A percentile compares a stretch with the other conserved stretches of the same genome.
Conservation (phyloP, 2,888 invertebrate species). For the Meliscaeva auricollis region DNA sequence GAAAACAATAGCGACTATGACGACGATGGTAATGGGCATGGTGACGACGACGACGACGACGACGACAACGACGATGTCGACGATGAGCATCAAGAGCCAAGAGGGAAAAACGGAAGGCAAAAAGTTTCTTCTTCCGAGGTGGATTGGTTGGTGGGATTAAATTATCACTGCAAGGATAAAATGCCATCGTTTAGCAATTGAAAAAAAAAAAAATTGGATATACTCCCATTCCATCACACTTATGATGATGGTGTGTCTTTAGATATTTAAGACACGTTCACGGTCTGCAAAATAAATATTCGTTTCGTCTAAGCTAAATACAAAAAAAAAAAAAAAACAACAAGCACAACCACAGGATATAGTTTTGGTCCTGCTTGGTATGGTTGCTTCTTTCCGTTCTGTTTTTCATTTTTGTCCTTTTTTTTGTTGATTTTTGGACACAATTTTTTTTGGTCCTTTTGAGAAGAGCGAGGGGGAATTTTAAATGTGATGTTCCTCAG, state of each 20-base stretch:
- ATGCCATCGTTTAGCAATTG: constrained; percentile 72
- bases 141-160: constrained; percentile 73
- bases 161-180: constrained; percentile 74
- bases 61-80: background rate
- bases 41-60: background rate
- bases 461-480: constrained; percentile 18
- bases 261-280: constrained; percentile 74
- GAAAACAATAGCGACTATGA: constrained; percentile 46
- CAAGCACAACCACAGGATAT: constrained; percentile 1
- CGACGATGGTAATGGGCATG: background rate
- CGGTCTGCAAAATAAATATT: constrained; percentile 75
- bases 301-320: constrained; percentile 36
- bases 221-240: constrained; percentile 52
- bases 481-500: constrained; percentile 59
- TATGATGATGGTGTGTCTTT: constrained; percentile 55
- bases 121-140: constrained; percentile 39
- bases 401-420: constrained; percentile 44
- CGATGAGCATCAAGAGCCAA: background rate
- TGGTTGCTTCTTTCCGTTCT: constrained; percentile 42
- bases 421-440: constrained; percentile 25
- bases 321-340: background rate
- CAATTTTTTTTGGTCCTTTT: constrained; percentile 25
- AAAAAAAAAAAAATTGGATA: constrained; percentile 40
- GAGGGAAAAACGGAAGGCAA: constrained; percentile 2
- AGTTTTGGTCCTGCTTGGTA: constrained; percentile 37